Evolutionary conservation across 2,888 invertebrate genomes (phyloP).

Genomic region (Anarsia innoxiella): DNA sequence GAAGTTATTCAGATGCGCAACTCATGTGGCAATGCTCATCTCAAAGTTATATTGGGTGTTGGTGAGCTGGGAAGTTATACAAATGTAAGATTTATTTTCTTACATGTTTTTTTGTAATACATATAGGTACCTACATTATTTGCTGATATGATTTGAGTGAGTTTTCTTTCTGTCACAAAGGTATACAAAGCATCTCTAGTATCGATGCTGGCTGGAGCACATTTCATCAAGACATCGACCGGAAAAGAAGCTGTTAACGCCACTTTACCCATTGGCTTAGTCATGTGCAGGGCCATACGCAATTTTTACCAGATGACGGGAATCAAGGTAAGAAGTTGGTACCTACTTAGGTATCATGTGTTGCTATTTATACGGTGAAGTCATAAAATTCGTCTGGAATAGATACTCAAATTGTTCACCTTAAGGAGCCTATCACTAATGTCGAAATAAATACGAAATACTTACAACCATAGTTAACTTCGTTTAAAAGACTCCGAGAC

Average conservation of each 20-base stretch:
- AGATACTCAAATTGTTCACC: no score
- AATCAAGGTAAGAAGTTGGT: constrained; percentile 67
- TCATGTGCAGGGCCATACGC: constrained; percentile 95
- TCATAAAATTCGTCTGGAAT: background rate
- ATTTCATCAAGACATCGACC: constrained; percentile 99
- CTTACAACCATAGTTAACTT: no score
- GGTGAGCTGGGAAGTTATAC: constrained; percentile 91
- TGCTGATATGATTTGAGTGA: no score
- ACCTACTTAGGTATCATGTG: background rate
- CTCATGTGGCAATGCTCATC: constrained; percentile 83
- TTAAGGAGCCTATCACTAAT: no score
- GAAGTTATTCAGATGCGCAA: constrained; percentile 88
- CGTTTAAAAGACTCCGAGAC: no score
- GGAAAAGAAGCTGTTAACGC: constrained; percentile 97
- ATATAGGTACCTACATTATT: no score
- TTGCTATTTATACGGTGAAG: no score
- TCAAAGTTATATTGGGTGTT: constrained; percentile 96
- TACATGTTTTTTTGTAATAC: no score
- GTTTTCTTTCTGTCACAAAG: no score
- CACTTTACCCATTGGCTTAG: constrained; percentile 90
- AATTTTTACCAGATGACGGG: constrained; percentile 83
- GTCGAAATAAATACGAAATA: no score
- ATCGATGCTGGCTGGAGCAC: constrained; percentile 96
- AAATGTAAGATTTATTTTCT: constrained; percentile 80
- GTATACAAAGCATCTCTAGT: constrained; percentile 91